A percentile compares a stretch with the other conserved stretches of the same genome.
phyloP scores from a whole-genome alignment of 2,888 invertebrate species.

The Perizoma flavofasciatum region DNA sequence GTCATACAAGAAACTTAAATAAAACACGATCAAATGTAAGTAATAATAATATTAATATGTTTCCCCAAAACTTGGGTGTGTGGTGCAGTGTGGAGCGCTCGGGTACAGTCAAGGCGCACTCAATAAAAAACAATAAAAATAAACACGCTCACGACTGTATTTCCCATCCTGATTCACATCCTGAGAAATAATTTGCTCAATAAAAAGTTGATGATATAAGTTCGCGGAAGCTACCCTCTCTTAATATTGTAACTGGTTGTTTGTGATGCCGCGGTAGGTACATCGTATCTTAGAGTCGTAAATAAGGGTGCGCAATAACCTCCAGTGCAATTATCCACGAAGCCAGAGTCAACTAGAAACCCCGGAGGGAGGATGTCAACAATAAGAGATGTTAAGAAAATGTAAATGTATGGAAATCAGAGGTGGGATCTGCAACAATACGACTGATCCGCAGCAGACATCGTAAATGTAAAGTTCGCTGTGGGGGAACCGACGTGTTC shows the following conservation, averaged over 20 bases:
- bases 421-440: slow-evolving; percentile 18
- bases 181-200: slow-evolving; percentile 8
- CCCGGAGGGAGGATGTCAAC: slow-evolving; percentile 26
- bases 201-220: slow-evolving; percentile 25
- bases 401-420: slow-evolving; percentile 37
- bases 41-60: slow-evolving; percentile 25
- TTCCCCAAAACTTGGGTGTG: slow-evolving; percentile 15
- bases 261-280: slow-evolving; percentile 23
- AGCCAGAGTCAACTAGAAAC: slow-evolving; percentile 6
- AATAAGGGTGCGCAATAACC: slow-evolving; percentile 31
- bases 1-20: too few relatives aligned
- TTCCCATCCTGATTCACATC: too few relatives aligned
- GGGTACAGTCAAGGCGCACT: too few relatives aligned
- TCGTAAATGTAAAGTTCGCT: slow-evolving; percentile 9
- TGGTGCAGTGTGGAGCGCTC: slow-evolving; percentile 12
- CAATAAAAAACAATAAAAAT: too few relatives aligned
- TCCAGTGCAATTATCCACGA: slow-evolving; percentile 23
- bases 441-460: slow-evolving; percentile 8
- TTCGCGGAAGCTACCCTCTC: slow-evolving; percentile 9
- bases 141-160: too few relatives aligned
- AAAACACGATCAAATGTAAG: slow-evolving; percentile 14
- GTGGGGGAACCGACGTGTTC: neutral
- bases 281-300: slow-evolving; percentile 17
- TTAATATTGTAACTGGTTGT: slow-evolving; percentile 30
- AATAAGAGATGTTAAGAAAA: slow-evolving; percentile 28